phyloP scores from a whole-genome alignment of 2,113 vertebrate species.

The Phocoena sinus region DNA sequence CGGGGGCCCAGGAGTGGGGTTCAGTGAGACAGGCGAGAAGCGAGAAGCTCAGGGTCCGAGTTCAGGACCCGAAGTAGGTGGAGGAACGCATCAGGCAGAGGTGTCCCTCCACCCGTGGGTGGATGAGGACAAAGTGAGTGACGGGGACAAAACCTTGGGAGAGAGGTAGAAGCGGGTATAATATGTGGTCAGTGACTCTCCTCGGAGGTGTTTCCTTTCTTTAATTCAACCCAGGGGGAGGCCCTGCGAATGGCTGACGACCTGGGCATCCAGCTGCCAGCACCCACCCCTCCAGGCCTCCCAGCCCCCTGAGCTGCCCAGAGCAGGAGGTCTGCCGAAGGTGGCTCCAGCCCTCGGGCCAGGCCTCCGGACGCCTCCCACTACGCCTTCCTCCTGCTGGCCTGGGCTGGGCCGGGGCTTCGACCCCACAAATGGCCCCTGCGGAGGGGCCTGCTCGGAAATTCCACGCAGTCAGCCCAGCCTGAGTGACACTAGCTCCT shows the following conservation, averaged over 20 bases:
- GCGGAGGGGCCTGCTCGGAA: neutral
- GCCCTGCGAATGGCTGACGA: neutral
- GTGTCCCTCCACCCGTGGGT: neutral
- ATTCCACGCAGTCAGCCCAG: conserved; percentile 3
- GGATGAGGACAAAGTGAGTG: neutral
- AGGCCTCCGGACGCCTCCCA: neutral
- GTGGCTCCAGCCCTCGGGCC: neutral
- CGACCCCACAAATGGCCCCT: neutral
- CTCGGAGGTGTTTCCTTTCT: neutral
- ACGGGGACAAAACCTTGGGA: neutral
- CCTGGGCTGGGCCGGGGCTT: neutral
- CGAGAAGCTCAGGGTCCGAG: neutral
- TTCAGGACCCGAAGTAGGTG: neutral
- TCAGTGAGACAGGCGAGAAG: neutral
- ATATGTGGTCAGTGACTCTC: neutral
- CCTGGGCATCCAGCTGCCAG: neutral
- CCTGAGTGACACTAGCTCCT: neutral
- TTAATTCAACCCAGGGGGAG: neutral
- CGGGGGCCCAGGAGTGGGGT: neutral
- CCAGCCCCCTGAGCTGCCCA: neutral
- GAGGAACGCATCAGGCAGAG: neutral
- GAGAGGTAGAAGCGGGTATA: neutral
- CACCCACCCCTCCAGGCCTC: neutral
- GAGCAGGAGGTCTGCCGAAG: neutral
- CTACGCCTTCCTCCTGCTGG: neutral